Percentiles rank a stretch among this genome's conserved stretches.
Evolutionary conservation across 1,140 invertebrate genomes (phyloP).

Genomic region (Tetramorium simillimum): DNA sequence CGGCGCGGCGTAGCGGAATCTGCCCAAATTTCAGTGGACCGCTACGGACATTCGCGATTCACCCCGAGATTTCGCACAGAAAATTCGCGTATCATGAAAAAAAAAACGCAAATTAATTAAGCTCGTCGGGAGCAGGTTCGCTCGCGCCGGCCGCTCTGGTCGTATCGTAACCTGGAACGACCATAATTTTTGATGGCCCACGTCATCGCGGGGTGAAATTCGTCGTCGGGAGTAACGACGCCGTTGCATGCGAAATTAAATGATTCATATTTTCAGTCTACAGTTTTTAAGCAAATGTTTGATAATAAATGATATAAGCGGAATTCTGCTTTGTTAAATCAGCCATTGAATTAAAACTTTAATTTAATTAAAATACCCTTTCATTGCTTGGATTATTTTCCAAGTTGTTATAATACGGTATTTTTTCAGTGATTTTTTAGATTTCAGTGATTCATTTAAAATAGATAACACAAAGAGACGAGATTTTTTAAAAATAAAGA

Average conservation of each 20-base stretch:
- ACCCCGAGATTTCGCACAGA: constrained; percentile 1
- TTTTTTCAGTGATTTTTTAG: constrained; percentile 2
- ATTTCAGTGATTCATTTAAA: not conserved
- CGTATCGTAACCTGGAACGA: not conserved
- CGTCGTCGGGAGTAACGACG: not conserved
- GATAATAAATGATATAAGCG: not conserved
- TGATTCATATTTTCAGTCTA: not conserved
- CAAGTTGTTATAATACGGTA: not conserved
- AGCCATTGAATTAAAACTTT: not conserved
- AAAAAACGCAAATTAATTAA: constrained; percentile 31
- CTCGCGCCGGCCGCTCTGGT: not conserved
- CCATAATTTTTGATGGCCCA: not conserved
- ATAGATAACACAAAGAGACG: not conserved
- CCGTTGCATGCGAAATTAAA: constrained; percentile 14
- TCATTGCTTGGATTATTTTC: not conserved
- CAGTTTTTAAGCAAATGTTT: not conserved
- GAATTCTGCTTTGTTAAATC: not conserved
- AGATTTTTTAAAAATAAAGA: constrained; percentile 17
- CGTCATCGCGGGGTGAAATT: constrained; percentile 5
- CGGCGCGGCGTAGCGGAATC: not conserved
- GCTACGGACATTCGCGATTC: not conserved
- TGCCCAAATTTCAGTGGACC: constrained; percentile 11
- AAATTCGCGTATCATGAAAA: constrained; percentile 18
- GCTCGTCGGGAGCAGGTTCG: not conserved
- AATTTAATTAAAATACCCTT: not conserved